A percentile compares a stretch with the other conserved stretches of the same genome.
These are phyloP conservation scores for Blomia tropicalis DNA, from an alignment of 2,888 invertebrate genomes.

Conservation along the genomic window DNA sequence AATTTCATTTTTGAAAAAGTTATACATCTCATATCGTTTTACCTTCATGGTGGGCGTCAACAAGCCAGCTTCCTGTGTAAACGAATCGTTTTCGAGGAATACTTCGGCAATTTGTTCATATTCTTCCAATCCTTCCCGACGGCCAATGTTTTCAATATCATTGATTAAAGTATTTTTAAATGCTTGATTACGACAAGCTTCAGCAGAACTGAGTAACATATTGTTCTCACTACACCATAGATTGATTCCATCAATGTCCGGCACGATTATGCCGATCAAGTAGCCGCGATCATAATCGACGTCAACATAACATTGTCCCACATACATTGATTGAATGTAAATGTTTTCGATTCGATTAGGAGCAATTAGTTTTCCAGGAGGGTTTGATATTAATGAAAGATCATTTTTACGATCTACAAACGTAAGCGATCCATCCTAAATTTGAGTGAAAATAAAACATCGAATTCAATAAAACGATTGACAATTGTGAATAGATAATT, in stretches of 20 bases:
- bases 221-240: constrained; percentile 23
- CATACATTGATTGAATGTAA: constrained; percentile 78
- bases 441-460: not conserved
- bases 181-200: constrained; percentile 24
- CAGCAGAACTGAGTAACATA: constrained; percentile 20
- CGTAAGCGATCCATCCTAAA: not conserved
- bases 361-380: constrained; percentile 94
- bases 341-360: constrained; percentile 97
- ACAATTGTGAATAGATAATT: too few species aligned
- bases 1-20: constrained; percentile 79
- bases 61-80: constrained; percentile 88
- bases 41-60: constrained; percentile 89
- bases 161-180: constrained; percentile 21
- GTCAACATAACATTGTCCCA: constrained; percentile 87
- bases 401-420: not conserved
- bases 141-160: constrained; percentile 23
- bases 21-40: constrained; percentile 75
- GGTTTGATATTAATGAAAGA: not conserved
- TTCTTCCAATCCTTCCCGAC: constrained; percentile 7
- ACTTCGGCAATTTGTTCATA: constrained; percentile 56
- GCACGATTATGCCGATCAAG: constrained; percentile 18
- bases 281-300: constrained; percentile 76
- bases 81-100: constrained; percentile 81
- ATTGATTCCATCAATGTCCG: constrained; percentile 24
- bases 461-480: not conserved